These are phyloP conservation scores for Ciconia boyciana DNA, from an alignment of 2,113 vertebrate genomes.

Conservation along the genomic window DNA sequence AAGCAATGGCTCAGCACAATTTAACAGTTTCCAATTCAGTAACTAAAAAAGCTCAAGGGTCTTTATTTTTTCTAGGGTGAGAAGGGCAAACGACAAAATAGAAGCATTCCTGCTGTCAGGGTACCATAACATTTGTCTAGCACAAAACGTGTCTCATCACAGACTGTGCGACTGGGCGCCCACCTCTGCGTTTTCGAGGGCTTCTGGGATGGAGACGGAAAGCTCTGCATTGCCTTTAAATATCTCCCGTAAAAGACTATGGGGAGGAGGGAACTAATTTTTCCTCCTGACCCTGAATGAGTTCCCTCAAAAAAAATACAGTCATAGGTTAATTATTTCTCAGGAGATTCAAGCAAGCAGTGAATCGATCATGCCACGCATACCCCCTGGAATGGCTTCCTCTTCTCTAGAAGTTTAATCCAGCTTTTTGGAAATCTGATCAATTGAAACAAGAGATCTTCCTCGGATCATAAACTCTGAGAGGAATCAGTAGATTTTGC, in stretches of 20 bases:
- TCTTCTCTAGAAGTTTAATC: background rate
- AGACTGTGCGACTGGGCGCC: fast-evolving
- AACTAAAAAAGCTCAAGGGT: background rate
- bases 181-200: background rate
- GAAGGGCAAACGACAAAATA: background rate
- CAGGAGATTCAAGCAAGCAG: background rate
- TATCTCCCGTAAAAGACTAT: background rate
- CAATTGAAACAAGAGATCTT: background rate
- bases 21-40: background rate
- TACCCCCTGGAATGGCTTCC: background rate
- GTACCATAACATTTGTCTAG: background rate
- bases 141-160: background rate
- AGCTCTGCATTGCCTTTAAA: background rate
- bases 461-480: background rate
- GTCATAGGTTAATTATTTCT: background rate
- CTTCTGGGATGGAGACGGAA: background rate
- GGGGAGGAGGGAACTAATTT: background rate
- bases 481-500: background rate
- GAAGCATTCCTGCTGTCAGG: background rate
- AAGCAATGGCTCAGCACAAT: background rate
- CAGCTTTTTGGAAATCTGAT: background rate
- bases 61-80: background rate
- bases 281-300: background rate
- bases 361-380: fast-evolving
- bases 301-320: background rate